Evolutionary conservation across 2,888 invertebrate genomes (phyloP).

Genomic region (Euphydryas editha): DNA sequence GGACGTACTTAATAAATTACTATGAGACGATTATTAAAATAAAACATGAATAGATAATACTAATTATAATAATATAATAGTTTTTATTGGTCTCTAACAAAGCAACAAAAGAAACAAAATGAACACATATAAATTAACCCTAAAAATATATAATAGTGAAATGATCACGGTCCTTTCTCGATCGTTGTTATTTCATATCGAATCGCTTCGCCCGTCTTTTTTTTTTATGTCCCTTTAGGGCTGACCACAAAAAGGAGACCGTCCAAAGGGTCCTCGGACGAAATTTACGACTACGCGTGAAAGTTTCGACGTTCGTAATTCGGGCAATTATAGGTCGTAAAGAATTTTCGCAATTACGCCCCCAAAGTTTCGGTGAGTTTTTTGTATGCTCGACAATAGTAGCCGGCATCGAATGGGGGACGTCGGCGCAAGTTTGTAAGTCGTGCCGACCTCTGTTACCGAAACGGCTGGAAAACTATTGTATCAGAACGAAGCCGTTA

Average conservation of each 20-base stretch:
- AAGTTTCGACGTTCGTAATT: conserved; percentile 39
- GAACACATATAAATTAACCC: not conserved
- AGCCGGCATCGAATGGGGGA: conserved; percentile 17
- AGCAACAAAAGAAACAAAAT: not conserved
- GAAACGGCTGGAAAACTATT: conserved; percentile 40
- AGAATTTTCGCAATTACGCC: conserved; percentile 44
- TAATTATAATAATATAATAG: too few relatives aligned
- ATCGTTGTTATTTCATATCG: conserved; percentile 25
- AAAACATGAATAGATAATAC: too few relatives aligned
- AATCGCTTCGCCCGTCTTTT: conserved; percentile 22
- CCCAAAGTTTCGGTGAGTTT: conserved; percentile 27
- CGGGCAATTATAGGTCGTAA: conserved; percentile 45
- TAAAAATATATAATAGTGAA: conserved; percentile 11
- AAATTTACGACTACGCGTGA: conserved; percentile 42
- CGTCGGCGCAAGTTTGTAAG: conserved; percentile 29
- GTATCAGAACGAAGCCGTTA: conserved; percentile 12
- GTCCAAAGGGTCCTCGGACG: conserved; percentile 14
- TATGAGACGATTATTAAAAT: too few relatives aligned
- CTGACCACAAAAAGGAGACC: conserved; percentile 30
- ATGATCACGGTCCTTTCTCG: conserved; percentile 21
- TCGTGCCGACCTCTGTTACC: conserved; percentile 56
- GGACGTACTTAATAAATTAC: not conserved
- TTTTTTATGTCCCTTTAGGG: conserved; percentile 29
- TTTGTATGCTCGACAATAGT: conserved; percentile 39
- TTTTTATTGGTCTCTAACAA: not conserved